Percentiles rank a stretch among this genome's conserved stretches.
phyloP scores from a whole-genome alignment of 2,797 vertebrate genomes.

The Halcyon chelicuti region DNA sequence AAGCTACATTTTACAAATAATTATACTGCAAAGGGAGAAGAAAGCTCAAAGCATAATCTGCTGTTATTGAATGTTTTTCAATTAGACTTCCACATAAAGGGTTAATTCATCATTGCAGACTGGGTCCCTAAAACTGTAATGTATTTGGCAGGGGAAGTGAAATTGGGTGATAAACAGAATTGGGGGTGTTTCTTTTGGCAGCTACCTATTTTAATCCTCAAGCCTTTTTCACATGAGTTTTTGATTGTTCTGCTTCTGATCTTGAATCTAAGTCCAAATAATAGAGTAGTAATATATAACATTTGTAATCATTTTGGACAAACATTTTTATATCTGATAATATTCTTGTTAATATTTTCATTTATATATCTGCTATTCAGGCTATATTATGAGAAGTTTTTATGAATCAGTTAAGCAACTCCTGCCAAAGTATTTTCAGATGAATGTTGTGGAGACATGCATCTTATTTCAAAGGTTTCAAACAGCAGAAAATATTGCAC shows the following conservation, averaged over 20 bases:
- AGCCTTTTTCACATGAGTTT: neutral
- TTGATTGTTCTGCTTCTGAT: neutral
- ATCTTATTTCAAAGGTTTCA: neutral
- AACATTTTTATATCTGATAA: neutral
- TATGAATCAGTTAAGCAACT: neutral
- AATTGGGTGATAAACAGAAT: neutral
- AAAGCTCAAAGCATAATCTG: neutral
- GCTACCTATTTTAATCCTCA: neutral
- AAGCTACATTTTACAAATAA: neutral
- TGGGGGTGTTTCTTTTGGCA: neutral
- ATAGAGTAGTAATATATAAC: neutral
- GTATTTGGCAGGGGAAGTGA: fast-evolving
- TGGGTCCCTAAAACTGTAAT: neutral
- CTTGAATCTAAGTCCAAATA: neutral
- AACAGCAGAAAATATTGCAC: neutral
- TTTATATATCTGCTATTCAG: neutral
- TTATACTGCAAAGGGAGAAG: neutral
- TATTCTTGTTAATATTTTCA: neutral
- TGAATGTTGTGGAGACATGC: neutral
- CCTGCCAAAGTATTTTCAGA: neutral
- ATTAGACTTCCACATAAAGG: neutral
- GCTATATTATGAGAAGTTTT: neutral
- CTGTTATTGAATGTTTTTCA: neutral
- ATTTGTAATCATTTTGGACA: neutral
- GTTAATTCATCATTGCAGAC: neutral